A percentile compares a stretch with the other conserved stretches of the same genome.
Evolutionary conservation across 1,140 invertebrate species (phyloP).

Genomic region (Eumeta japonica): DNA sequence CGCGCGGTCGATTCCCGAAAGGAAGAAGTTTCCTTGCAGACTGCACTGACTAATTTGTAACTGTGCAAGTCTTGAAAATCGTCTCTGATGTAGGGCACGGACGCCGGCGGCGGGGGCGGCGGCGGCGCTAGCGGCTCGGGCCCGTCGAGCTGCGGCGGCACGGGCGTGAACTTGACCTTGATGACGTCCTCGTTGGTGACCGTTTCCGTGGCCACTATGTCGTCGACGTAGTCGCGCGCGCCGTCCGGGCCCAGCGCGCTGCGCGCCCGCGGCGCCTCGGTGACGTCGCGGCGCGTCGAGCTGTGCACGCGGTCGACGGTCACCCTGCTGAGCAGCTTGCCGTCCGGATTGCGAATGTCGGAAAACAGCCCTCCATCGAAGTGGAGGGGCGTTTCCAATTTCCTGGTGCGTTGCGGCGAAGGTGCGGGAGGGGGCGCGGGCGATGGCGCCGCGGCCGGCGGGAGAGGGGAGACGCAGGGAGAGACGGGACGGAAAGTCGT

Average conservation of each 20-base stretch:
- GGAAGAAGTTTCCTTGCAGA: conserved; percentile 32
- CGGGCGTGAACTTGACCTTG: conserved; percentile 49
- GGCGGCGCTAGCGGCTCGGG: conserved; percentile 21
- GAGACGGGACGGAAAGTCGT: conserved; percentile 46
- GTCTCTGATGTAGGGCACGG: conserved; percentile 30
- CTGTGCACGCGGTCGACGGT: conserved; percentile 49
- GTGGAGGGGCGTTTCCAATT: conserved; percentile 54
- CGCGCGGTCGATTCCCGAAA: conserved; percentile 6
- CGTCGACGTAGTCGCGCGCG: conserved; percentile 37
- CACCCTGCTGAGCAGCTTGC: conserved; percentile 52
- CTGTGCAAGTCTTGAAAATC: conserved; percentile 40
- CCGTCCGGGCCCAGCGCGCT: conserved; percentile 19
- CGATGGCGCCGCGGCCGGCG: conserved; percentile 9
- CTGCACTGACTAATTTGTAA: conserved; percentile 46
- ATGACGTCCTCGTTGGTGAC: conserved; percentile 52
- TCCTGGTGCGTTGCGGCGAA: conserved; percentile 36
- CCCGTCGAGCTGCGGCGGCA: conserved; percentile 31
- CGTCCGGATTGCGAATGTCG: conserved; percentile 49
- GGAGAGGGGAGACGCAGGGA: conserved; percentile 23
- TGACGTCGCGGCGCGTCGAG: conserved; percentile 41
- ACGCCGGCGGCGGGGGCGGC: conserved; percentile 8
- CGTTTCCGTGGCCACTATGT: conserved; percentile 49
- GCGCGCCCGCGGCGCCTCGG: conserved; percentile 33
- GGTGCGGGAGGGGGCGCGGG: conserved; percentile 6
- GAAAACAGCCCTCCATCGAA: conserved; percentile 54